Evolutionary conservation across 2,888 invertebrate genomes (phyloP), one percentile per base, ranked within the genome.

Genomic region (Choreutis nemorana): DNA sequence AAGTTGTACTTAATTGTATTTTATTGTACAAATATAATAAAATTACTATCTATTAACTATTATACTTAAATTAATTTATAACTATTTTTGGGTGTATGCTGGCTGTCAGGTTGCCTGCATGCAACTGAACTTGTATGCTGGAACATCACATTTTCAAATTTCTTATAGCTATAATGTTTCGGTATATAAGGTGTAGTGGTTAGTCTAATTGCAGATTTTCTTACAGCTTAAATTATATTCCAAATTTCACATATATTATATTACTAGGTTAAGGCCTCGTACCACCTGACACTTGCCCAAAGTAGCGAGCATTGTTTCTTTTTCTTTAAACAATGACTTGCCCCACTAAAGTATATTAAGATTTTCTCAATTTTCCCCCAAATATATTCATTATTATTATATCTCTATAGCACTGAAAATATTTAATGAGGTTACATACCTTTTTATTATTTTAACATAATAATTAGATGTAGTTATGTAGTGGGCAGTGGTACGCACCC

Each of bases 11-110:
- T 83, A 83, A 83, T 81, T 79, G 75, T 73, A 81, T 81, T 83
- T 81, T 79, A 83, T 82, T 82, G 83, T 85, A 85, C 84, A 84
- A 85, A 83, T 84, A 83, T 83, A 82, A 81, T 81, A 82, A 73
- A 66, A 73, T 70, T 75, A 78, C 68, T 77, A 77, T 71, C 73
- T 77, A 77, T 77, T 56, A 75, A 71, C 70, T 71, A 71, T 62
- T 68, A n/a, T n/a, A 67, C 71, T 73, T 71, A 72, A 55, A 58
- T 52, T 68, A 65, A 72, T 67, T 65, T 64, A 70, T 66, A 73
- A n/a, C n/a, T n/a, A n/a, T n/a, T n/a, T 70, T 71, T 73, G 75
- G 72, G 66, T 75, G 78, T 72, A 65, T 75, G 75, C 75, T 66
- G 75, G 75, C 72, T 26, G 56, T 58, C 45, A 51, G 48, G 72